These are phyloP conservation scores for Eupithecia inturbata DNA, from an alignment of 2,888 invertebrate genomes.

Conservation along the genomic window DNA sequence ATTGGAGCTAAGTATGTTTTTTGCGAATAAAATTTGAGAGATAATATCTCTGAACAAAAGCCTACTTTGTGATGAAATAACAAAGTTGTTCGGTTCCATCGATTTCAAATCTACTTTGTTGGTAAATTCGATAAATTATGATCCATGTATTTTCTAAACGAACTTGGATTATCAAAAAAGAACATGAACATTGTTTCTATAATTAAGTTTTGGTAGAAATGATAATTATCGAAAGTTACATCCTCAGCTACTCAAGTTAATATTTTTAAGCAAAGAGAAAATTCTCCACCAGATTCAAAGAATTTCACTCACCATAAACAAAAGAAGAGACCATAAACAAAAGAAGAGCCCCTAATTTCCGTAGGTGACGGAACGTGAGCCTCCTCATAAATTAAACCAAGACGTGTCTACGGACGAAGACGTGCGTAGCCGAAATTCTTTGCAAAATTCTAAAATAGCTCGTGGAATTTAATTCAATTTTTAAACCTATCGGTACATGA, in stretches of 20 bases:
- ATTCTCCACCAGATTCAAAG: slow-evolving; percentile 15
- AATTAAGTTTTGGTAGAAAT: neutral
- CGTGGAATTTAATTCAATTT: neutral
- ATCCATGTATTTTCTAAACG: neutral
- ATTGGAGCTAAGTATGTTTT: slow-evolving; percentile 39
- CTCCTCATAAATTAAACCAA: slow-evolving; percentile 35
- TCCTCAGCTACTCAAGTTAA: neutral
- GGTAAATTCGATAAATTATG: slow-evolving; percentile 2
- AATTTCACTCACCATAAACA: slow-evolving; percentile 31
- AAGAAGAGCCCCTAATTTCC: slow-evolving; percentile 32
- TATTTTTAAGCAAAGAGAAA: slow-evolving; percentile 1
- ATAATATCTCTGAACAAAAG: neutral
- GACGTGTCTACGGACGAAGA: slow-evolving; percentile 31
- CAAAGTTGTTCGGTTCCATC: neutral
- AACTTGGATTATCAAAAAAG: neutral
- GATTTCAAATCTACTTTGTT: neutral
- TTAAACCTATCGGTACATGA: neutral
- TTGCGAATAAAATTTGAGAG: slow-evolving; percentile 9
- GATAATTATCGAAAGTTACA: neutral
- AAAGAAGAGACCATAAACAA: slow-evolving; percentile 27
- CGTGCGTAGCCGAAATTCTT: slow-evolving; percentile 41
- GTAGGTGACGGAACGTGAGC: slow-evolving; percentile 28
- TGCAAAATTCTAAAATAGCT: slow-evolving; percentile 22
- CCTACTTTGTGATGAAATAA: neutral
- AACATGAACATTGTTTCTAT: neutral